Evolutionary conservation across 2,888 invertebrate species (phyloP), one percentile per base, ranked within the genome.

Genomic region (Drosophila mimetica): DNA sequence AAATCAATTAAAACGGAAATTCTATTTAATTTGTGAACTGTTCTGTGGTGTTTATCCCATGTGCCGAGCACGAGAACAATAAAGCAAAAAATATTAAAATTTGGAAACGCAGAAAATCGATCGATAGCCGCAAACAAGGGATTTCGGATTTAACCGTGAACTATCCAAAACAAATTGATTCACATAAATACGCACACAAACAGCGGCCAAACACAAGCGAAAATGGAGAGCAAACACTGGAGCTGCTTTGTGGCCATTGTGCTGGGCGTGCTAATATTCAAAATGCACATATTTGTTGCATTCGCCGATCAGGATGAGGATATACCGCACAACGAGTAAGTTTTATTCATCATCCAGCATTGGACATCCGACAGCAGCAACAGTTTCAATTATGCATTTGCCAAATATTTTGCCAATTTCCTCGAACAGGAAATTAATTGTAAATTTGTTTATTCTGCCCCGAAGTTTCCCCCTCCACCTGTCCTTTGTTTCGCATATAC

Each of bases 251-350:
- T 90, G 71, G 86, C 88, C 76, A 71, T 91, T 61, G 86, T 87
- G 75, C 79, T 91, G 72, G 83, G 86, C 61, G 70, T 90, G 67
- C 86, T 90, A 60, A 76, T 83, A 76, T 80, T 90, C 55, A 86
- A 90, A 83, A 77, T 86, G 74, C 87, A 89, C 74, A 85, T 88
- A 70, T 77, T 82, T 47, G 75, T 75, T 69, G 89, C 89, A 70
- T 71, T 76, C 66, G 91, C 87, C 46, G 96, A 96, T 92, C 96
- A 96, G 92, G 96, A 96, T 90, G 96, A 97, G 93, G 96, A 96
- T 92, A 97, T 97, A 90, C 97, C 96, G 69, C 96, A 96, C 92
- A 96, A 96, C 93, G 96, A 96, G 97, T 97, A 93, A 96, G 96
- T 70, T 46, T 57, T 64, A 50, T 64, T 44, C 64, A 36, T 63